Evolutionary conservation across 2,113 vertebrate genomes (phyloP), one percentile per base, ranked within the genome.

Genomic region (Corythoichthys intestinalis): DNA sequence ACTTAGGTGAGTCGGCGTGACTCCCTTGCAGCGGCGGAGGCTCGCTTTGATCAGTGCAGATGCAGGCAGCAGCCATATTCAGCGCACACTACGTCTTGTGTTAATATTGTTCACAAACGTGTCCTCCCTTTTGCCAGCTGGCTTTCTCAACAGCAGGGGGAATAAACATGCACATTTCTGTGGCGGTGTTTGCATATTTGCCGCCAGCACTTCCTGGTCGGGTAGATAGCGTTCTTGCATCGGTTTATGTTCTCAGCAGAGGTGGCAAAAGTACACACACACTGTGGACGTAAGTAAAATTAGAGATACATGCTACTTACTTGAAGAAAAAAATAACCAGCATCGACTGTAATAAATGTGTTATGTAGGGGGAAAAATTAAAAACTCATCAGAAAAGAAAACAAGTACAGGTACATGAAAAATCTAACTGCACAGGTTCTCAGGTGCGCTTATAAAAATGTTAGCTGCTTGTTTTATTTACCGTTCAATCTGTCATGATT

Each of bases 91-190:
- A 76, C 79, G 72, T 80, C 72, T 79, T 83, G 58, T 83, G 81
- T 85, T 79, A 84, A 86, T 83, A 83, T 76, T 84, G 81, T 84
- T 86, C 80, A 84, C 73, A 71, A 88, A 87, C 84, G 80, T 69
- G 79, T 57, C 64, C 76, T 81, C 80, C 75, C 69, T 83, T 37
- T 57, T 79, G 84, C 83, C 85, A 86, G 81, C 83, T 89, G 86
- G 84, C 83, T 77, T 80, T 77, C 66, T 38, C 72, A 66, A 72
- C 66, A 83, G 77, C 34, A 58, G 82, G 84, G 72, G 80, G 35
- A 57, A 57, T 14, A 35, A 37, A 58, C 4, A 37, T 39, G 48
- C 81, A 76, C 69, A 81, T 86, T 83, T 88, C 82, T 80, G 77
- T 76, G 73, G 86, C 79, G 74, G 71, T 84, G 74, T 83, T 84